A percentile compares a stretch with the other conserved stretches of the same genome.
Conservation (phyloP, 2,797 vertebrate species). For the Sylvilagus floridanus region DNA sequence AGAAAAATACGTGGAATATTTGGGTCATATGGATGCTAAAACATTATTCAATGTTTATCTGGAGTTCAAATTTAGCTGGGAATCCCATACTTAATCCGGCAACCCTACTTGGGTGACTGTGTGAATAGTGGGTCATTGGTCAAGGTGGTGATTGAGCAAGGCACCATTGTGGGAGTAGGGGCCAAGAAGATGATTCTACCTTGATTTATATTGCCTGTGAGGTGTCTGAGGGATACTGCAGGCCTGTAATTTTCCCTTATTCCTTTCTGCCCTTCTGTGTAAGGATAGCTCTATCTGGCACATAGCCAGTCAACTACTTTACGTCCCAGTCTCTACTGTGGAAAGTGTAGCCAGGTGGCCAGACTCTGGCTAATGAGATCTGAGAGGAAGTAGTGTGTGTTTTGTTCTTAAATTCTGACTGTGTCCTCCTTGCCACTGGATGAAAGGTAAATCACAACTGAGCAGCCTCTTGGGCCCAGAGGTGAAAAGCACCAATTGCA, state of each 20-base stretch:
- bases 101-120: not conserved
- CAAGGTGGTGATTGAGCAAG: not conserved
- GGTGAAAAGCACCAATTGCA: not conserved
- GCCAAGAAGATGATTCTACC: not conserved
- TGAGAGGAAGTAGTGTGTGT: not conserved
- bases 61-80: not conserved
- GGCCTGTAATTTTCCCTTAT: not conserved
- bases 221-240: not conserved
- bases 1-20: slow-evolving; percentile 26
- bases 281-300: not conserved
- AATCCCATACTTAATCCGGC: not conserved
- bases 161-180: not conserved
- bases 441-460: not conserved
- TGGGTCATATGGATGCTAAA: not conserved
- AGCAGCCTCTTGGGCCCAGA: not conserved
- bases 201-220: not conserved
- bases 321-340: not conserved
- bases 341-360: not conserved
- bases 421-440: not conserved
- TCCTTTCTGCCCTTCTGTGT: not conserved
- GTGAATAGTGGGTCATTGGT: not conserved
- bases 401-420: not conserved
- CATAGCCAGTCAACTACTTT: not conserved
- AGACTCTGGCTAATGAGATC: not conserved
- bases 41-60: not conserved